Evolutionary conservation across 2,888 invertebrate species (phyloP).

Genomic region (Dusona sp.): DNA sequence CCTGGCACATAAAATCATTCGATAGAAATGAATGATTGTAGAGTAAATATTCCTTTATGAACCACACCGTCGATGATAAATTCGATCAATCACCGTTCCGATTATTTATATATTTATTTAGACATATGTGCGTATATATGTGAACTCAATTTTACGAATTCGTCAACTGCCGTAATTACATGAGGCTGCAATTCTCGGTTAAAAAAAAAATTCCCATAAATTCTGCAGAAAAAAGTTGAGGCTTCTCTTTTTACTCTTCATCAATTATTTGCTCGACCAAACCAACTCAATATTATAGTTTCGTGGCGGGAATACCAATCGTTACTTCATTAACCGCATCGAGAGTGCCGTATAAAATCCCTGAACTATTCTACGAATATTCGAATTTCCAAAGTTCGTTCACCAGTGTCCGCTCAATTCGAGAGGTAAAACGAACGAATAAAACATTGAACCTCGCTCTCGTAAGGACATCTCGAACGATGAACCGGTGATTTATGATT

Average conservation of each 20-base stretch:
- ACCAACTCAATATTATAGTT: conserved; percentile 22
- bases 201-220: neutral
- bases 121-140: neutral
- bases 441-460: neutral
- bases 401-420: neutral
- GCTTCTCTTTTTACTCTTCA: neutral
- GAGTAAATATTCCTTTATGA: neutral
- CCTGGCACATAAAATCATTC: neutral
- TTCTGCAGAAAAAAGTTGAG: neutral
- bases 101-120: neutral
- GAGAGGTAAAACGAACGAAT: neutral
- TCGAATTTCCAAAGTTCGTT: neutral
- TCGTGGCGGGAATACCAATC: conserved; percentile 35
- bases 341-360: neutral
- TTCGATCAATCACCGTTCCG: neutral
- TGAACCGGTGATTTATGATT: conserved; percentile 23
- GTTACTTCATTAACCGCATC: conserved; percentile 38
- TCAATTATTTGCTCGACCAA: conserved; percentile 11
- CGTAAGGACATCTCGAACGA: neutral
- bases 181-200: neutral
- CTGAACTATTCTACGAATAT: conserved; percentile 7
- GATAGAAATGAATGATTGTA: neutral
- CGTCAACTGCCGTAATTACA: neutral
- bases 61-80: neutral
- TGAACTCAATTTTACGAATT: neutral